Conservation (phyloP, 2,113 vertebrate genomes). For the Oncorhynchus keta region DNA sequence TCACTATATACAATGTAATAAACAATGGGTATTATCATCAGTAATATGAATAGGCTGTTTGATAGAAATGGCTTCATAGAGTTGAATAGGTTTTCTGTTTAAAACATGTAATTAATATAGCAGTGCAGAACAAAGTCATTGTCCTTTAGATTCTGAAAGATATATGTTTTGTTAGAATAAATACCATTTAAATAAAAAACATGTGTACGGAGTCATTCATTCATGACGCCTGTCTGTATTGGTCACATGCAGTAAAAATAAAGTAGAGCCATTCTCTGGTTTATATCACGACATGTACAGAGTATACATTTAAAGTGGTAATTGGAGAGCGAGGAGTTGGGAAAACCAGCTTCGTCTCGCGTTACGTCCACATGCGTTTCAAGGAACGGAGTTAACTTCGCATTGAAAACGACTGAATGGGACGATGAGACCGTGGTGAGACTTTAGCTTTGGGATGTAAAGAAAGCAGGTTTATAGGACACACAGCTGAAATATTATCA, state of each 20-base stretch:
- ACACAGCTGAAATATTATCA: no score
- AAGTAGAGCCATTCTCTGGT: constrained; percentile 4
- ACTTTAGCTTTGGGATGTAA: constrained; percentile 87
- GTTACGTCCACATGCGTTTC: no score
- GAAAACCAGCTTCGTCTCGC: no score
- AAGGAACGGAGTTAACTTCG: constrained; percentile 82
- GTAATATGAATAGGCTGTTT: background rate
- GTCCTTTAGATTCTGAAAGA: constrained; percentile 31
- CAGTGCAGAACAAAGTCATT: constrained; percentile 13
- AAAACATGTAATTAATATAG: background rate
- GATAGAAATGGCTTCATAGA: constrained; percentile 31
- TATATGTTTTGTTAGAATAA: constrained; percentile 45
- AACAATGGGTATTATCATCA: background rate
- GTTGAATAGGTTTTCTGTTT: constrained; percentile 30
- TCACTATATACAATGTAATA: background rate
- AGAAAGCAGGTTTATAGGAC: background rate
- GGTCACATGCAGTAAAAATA: background rate
- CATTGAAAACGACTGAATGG: constrained; percentile 81
- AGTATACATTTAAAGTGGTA: no score
- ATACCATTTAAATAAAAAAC: no score
- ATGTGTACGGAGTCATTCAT: constrained; percentile 47
- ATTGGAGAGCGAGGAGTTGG: no score
- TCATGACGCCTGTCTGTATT: background rate
- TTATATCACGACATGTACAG: no score
- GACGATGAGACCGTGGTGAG: constrained; percentile 80